Base-by-base conservation (phyloP, 2,797 vertebrate genomes). In the Coregonus sp. region DNA sequence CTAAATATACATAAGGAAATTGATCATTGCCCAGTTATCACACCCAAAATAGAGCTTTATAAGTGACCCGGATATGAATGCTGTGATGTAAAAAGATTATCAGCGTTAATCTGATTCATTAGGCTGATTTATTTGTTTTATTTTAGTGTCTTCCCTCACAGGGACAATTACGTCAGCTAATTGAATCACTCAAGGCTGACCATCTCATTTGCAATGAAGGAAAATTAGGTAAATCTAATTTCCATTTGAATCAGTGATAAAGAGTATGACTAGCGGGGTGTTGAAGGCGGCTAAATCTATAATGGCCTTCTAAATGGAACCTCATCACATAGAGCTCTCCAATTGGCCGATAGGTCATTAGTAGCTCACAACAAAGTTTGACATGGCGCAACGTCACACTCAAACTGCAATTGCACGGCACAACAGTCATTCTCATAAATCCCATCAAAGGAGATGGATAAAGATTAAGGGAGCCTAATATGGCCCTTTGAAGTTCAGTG, bases 381-480 rank as follows among this genome's bases (percentile, higher is more conserved):
- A 86, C 77, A 77, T 73, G 76, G 73, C 69, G 73, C 85, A 52
- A 61, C 80, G 66, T 72, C 82, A 63, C 73, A 31, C 78, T 75
- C 5, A 63, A 78, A 81, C 85, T 51, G 33, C 85, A 88, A 86
- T 90, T 89, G 88, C 69, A 37, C 72, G 67, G 87, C 82, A 81
- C 76, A 75, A 67, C 84, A 77, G 80, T 83, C 86, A 87, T 69
- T 82, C 87, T 87, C 84, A 83, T 83, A 89, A 90, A 92, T 81
- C 86, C 80, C 87, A 89, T 92, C 91, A 92, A 88, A 90, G 89
- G 81, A 88, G 88, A 90, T 81, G 79, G 82, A 80, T 76, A 78
- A 76, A 88, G 84, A 90, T 91, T 80, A 86, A 85, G 82, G 82
- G 76, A 84, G 63, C n/a, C 1, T 76, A 80, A 81, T 77, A 77